Conservation (phyloP, 2,113 vertebrate species). For the Calidris pygmaea region DNA sequence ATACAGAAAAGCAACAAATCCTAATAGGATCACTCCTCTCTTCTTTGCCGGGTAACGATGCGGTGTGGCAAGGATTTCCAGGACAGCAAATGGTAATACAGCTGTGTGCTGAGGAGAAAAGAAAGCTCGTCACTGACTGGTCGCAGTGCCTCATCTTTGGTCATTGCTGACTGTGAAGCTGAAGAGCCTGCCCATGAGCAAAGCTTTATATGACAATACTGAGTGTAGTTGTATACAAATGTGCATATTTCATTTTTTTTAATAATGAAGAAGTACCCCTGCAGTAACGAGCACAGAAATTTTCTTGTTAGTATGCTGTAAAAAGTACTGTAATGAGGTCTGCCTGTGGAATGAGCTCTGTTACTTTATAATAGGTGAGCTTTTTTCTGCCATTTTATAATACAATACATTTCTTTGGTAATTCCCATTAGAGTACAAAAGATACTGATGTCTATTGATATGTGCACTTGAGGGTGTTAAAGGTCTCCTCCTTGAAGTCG, state of each 20-base stretch:
- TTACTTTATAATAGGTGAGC: not conserved
- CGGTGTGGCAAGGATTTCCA: conserved; percentile 63
- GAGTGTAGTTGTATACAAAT: not conserved
- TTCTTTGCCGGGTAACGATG: conserved; percentile 70
- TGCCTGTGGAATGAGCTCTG: not conserved
- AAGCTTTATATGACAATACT: not conserved
- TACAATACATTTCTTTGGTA: not conserved
- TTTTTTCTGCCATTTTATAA: not conserved
- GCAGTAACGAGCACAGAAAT: not conserved
- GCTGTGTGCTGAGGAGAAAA: conserved; percentile 68
- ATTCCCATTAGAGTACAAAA: not conserved
- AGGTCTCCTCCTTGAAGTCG: not conserved
- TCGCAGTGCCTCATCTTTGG: rapidly evolving
- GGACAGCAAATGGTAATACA: conserved; percentile 63
- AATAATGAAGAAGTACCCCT: not conserved
- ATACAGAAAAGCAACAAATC: conserved; percentile 32
- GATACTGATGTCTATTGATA: not conserved
- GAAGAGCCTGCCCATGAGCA: not conserved
- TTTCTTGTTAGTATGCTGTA: not conserved
- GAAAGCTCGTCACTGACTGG: not conserved
- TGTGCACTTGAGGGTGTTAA: not conserved
- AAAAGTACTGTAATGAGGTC: not conserved
- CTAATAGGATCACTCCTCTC: conserved; percentile 66
- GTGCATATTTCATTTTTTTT: not conserved
- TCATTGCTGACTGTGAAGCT: not conserved